Conservation (phyloP, 2,113 vertebrate species). For the Cebidichthys violaceus region DNA sequence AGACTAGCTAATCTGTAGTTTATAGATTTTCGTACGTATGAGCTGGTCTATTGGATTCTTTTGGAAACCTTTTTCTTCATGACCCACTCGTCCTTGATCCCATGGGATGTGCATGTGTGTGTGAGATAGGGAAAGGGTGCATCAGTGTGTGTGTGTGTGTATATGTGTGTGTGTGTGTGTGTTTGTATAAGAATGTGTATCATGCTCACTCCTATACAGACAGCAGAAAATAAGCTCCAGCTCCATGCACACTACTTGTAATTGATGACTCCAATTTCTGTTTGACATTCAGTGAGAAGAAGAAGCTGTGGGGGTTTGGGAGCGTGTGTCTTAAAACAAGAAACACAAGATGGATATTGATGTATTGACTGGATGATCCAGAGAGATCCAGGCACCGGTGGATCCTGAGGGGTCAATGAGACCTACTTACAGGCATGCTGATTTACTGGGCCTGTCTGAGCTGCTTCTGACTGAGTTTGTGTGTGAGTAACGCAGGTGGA, state of each 20-base stretch:
- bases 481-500: slow-evolving; percentile 58
- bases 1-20: slow-evolving; percentile 77
- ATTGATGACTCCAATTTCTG: slow-evolving; percentile 76
- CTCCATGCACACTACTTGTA: slow-evolving; percentile 44
- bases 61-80: slow-evolving; percentile 48
- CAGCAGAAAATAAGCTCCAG: slow-evolving; percentile 48
- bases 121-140: neutral
- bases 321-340: slow-evolving; percentile 66
- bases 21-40: slow-evolving; percentile 78
- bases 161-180: slow-evolving; percentile 31
- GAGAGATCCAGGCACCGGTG: slow-evolving; percentile 71
- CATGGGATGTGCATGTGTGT: slow-evolving; percentile 47
- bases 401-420: slow-evolving; percentile 78
- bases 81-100: slow-evolving; percentile 68
- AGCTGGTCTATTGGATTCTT: slow-evolving; percentile 75
- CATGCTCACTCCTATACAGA: slow-evolving; percentile 32
- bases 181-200: slow-evolving; percentile 41
- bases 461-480: slow-evolving; percentile 40
- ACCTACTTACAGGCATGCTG: slow-evolving; percentile 78
- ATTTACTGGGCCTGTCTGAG: slow-evolving; percentile 75
- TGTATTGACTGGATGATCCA: slow-evolving; percentile 78
- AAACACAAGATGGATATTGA: slow-evolving; percentile 78
- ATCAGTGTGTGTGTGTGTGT: slow-evolving; percentile 36
- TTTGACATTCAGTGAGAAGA: slow-evolving; percentile 72
- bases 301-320: slow-evolving; percentile 32